These are phyloP conservation scores for Heliconius erato DNA, from an alignment of 2,888 invertebrate species.

Conservation along the genomic window DNA sequence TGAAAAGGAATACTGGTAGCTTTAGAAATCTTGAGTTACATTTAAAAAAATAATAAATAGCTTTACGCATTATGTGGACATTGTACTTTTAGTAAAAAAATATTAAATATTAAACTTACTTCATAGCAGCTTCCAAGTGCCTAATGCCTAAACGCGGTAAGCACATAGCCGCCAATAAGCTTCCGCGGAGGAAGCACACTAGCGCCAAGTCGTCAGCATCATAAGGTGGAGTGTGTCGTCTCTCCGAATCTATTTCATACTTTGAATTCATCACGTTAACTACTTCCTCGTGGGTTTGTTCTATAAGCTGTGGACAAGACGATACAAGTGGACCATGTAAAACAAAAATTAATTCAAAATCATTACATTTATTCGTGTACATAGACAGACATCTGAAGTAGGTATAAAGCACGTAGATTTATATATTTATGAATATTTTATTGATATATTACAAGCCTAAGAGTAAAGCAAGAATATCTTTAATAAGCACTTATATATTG, in stretches of 20 bases:
- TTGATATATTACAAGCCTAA: too few species aligned
- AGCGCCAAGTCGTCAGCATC: slow-evolving; percentile 91
- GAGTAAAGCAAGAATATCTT: neutral
- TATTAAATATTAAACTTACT: slow-evolving; percentile 54
- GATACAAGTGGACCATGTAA: neutral
- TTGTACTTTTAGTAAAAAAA: neutral
- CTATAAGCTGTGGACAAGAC: slow-evolving; percentile 63
- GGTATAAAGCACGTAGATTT: too few species aligned
- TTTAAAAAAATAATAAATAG: neutral
- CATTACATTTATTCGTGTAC: neutral
- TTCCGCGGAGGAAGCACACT: slow-evolving; percentile 92
- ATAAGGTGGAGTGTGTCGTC: slow-evolving; percentile 70
- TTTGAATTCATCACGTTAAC: slow-evolving; percentile 45
- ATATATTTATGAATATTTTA: too few species aligned
- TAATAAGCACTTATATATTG: neutral
- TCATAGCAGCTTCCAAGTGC: slow-evolving; percentile 73
- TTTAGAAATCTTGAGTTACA: neutral
- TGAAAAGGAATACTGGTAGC: neutral
- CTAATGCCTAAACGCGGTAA: slow-evolving; percentile 92
- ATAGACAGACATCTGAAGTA: too few species aligned
- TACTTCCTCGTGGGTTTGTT: slow-evolving; percentile 57
- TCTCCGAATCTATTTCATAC: slow-evolving; percentile 18
- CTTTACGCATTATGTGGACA: neutral
- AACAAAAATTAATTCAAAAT: neutral
- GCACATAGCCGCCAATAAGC: slow-evolving; percentile 92